phyloP scores from a whole-genome alignment of 2,113 vertebrate genomes.

The Grammomys dolichurus region DNA sequence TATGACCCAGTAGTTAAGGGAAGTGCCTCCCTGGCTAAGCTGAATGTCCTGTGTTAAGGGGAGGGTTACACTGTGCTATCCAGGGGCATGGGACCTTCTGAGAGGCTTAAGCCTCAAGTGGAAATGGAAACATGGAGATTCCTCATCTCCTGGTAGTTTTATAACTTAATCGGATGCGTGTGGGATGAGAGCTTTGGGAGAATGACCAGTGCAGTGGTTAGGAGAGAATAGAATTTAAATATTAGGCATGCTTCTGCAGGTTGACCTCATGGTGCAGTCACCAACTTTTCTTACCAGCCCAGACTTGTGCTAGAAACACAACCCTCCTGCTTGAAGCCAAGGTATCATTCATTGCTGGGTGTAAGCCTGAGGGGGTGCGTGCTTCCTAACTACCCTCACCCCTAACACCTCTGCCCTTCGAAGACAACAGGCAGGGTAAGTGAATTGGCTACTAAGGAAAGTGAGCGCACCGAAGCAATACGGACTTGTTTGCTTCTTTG shows the following conservation, averaged over 20 bases:
- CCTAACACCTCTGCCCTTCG: constrained; percentile 24
- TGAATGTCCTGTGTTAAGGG: not conserved
- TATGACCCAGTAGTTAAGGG: not conserved
- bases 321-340: not conserved
- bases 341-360: not conserved
- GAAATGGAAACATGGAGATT: not conserved
- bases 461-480: not conserved
- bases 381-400: not conserved
- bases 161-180: not conserved
- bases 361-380: not conserved
- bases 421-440: not conserved
- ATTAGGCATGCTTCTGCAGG: not conserved
- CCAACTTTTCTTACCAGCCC: not conserved
- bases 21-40: too few species aligned
- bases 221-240: not conserved
- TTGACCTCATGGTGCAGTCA: not conserved
- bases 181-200: not conserved
- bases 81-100: not conserved
- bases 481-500: constrained; percentile 9
- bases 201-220: not conserved
- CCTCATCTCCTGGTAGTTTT: not conserved
- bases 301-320: not conserved
- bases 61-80: accelerated
- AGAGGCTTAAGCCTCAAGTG: not conserved
- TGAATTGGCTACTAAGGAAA: not conserved